Evolutionary conservation across 2,888 invertebrate genomes (phyloP).

Genomic region (Eustalomyia histrio): DNA sequence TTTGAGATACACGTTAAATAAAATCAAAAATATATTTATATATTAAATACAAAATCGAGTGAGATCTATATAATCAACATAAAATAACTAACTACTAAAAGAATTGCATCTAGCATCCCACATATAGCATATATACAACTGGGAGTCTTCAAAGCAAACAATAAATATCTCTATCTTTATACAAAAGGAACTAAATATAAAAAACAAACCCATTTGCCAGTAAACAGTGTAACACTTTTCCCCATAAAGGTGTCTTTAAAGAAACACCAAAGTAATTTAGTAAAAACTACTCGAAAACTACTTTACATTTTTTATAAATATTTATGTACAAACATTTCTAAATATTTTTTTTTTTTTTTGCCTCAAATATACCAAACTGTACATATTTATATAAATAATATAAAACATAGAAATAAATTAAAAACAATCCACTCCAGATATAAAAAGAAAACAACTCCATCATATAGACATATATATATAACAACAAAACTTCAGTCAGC

Average conservation of each 20-base stretch:
- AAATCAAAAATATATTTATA: not conserved
- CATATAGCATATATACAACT: not conserved
- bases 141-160: slow-evolving; percentile 19
- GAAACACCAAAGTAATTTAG: slow-evolving; percentile 27
- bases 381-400: slow-evolving; percentile 34
- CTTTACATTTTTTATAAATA: slow-evolving; percentile 62
- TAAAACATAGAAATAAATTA: slow-evolving; percentile 1
- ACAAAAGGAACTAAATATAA: not conserved
- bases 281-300: slow-evolving; percentile 4
- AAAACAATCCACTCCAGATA: slow-evolving; percentile 4
- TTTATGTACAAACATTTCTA: slow-evolving; percentile 68
- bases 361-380: slow-evolving; percentile 13
- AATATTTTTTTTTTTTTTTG: slow-evolving; percentile 10
- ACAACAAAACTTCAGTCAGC: slow-evolving; percentile 61
- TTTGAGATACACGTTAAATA: slow-evolving; percentile 24
- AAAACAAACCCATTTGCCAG: not conserved
- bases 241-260: slow-evolving; percentile 25
- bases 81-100: slow-evolving; percentile 10
- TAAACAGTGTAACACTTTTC: not conserved
- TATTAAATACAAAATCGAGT: slow-evolving; percentile 40
- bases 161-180: not conserved
- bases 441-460: slow-evolving; percentile 36
- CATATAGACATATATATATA: slow-evolving; percentile 33
- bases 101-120: slow-evolving; percentile 16
- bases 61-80: slow-evolving; percentile 43